Percentiles rank a stretch among this genome's conserved stretches.
phyloP scores from a whole-genome alignment of 2,888 invertebrate species.

The Metalampra italica region DNA sequence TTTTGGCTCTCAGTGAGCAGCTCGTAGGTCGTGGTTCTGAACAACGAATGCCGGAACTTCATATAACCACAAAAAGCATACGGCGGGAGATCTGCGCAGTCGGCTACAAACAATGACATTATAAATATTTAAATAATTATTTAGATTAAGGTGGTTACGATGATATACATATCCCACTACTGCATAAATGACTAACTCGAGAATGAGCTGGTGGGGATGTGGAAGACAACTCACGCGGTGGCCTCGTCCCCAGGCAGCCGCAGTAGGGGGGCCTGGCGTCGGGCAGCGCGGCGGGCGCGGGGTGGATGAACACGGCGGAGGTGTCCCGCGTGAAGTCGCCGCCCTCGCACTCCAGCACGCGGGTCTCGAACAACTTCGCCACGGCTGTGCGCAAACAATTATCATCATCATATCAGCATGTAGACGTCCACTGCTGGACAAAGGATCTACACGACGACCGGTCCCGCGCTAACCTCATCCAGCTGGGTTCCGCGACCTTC shows the following conservation, averaged over 20 bases:
- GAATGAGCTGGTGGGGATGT: too few relatives aligned
- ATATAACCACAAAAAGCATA: constrained; percentile 82
- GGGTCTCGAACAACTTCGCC: constrained; percentile 77
- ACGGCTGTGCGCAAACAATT: constrained; percentile 56
- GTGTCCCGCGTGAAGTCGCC: constrained; percentile 75
- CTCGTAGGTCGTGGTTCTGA: constrained; percentile 80
- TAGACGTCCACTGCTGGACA: too few relatives aligned
- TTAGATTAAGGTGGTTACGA: too few relatives aligned
- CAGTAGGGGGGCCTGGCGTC: constrained; percentile 37
- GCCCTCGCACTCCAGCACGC: constrained; percentile 79
- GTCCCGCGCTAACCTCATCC: too few relatives aligned
- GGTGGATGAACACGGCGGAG: constrained; percentile 44
- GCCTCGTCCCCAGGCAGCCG: constrained; percentile 44
- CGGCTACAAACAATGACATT: constrained; percentile 44
- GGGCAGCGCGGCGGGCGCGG: constrained; percentile 30
- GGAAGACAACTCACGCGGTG: constrained; percentile 32
- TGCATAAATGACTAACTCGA: too few relatives aligned
- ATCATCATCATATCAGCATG: too few relatives aligned
- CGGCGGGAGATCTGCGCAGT: constrained; percentile 72
- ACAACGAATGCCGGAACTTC: constrained; percentile 76
- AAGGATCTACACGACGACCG: too few relatives aligned
- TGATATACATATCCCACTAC: too few relatives aligned
- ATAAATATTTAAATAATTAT: background rate
- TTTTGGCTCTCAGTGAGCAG: constrained; percentile 81
- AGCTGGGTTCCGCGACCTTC: too few relatives aligned